A percentile compares a stretch with the other conserved stretches of the same genome.
These are phyloP conservation scores for Augiades crinisus DNA, from an alignment of 2,888 invertebrate genomes.

Conservation along the genomic window DNA sequence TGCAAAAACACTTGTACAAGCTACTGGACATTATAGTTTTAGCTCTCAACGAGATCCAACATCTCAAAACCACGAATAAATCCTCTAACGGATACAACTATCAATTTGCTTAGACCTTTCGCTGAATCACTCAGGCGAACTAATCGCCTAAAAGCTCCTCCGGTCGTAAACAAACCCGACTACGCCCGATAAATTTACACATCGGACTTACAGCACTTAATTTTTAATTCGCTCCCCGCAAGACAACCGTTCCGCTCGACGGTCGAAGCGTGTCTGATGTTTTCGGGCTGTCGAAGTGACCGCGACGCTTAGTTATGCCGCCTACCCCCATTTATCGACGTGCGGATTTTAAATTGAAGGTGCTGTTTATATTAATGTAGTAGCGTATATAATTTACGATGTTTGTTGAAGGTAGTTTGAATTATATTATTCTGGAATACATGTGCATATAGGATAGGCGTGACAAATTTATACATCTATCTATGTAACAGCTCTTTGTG, in stretches of 20 bases:
- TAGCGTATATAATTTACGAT: neutral
- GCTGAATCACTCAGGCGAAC: conserved; percentile 33
- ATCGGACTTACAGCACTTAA: conserved; percentile 57
- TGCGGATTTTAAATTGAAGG: conserved; percentile 68
- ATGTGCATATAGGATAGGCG: too few relatives aligned
- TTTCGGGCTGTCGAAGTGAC: conserved; percentile 54
- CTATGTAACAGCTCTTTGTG: too few relatives aligned
- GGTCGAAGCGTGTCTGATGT: conserved; percentile 71
- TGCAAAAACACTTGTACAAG: too few relatives aligned
- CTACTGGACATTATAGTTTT: too few relatives aligned
- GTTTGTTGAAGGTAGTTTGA: too few relatives aligned
- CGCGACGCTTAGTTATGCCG: conserved; percentile 69
- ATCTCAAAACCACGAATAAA: neutral
- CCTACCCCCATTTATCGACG: conserved; percentile 74
- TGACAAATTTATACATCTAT: too few relatives aligned
- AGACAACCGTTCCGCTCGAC: conserved; percentile 51
- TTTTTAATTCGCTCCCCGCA: conserved; percentile 67
- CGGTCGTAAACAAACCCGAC: conserved; percentile 61
- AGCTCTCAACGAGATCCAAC: neutral
- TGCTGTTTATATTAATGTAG: conserved; percentile 13
- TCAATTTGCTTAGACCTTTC: conserved; percentile 14
- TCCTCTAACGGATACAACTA: neutral
- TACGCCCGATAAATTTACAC: conserved; percentile 59
- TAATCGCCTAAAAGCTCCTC: conserved; percentile 60
- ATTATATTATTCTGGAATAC: too few relatives aligned